Evolutionary conservation across 2,797 vertebrate species (phyloP).

Genomic region (Sebastes trivittatus): DNA sequence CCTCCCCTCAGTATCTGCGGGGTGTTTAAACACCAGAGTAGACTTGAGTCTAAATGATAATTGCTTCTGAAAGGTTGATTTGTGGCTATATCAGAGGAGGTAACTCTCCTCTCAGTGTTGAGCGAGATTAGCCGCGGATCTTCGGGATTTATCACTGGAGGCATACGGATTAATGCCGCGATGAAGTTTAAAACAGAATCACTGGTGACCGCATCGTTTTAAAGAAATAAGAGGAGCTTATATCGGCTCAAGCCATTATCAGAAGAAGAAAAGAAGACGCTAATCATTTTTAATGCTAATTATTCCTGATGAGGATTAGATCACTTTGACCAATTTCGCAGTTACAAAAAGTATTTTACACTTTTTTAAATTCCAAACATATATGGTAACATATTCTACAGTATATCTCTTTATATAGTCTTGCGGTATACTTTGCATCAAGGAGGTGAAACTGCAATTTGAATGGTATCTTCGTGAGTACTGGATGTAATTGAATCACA

Average conservation of each 20-base stretch:
- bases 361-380: constrained; percentile 1
- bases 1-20: constrained; percentile 49
- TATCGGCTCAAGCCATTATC: constrained; percentile 75
- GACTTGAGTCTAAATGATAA: constrained; percentile 85
- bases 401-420: neutral
- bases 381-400: neutral
- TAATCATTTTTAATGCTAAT: constrained; percentile 83
- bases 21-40: constrained; percentile 60
- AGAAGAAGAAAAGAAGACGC: constrained; percentile 74
- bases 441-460: constrained; percentile 15
- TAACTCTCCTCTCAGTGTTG: constrained; percentile 81
- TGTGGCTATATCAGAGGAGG: constrained; percentile 80
- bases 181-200: constrained; percentile 87
- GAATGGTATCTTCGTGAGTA: constrained; percentile 31
- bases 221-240: constrained; percentile 68
- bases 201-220: constrained; percentile 70
- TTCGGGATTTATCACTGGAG: constrained; percentile 87
- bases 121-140: constrained; percentile 87
- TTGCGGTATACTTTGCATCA: neutral
- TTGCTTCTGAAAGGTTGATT: constrained; percentile 87
- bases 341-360: constrained; percentile 4
- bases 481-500: constrained; percentile 66
- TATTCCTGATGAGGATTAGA: constrained; percentile 77
- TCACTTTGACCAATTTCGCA: neutral
- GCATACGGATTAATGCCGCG: constrained; percentile 84